Evolutionary conservation across 92 coral and sea anemone genomes (phyloP).

Genomic region (Parazoanthus darwini): DNA sequence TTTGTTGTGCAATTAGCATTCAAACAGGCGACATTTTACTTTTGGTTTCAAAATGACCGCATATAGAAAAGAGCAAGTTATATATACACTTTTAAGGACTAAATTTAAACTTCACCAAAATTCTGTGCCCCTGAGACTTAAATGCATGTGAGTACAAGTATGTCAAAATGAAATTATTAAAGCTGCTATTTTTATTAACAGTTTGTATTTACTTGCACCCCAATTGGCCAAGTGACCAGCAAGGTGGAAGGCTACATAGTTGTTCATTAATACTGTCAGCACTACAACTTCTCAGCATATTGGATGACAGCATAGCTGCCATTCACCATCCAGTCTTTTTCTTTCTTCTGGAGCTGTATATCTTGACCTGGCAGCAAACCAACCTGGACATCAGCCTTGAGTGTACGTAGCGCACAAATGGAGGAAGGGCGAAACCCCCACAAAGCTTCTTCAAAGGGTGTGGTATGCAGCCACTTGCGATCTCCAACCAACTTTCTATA

Average conservation of each 20-base stretch:
- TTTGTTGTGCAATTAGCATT: no score
- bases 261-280: neutral
- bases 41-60: no score
- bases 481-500: slow-evolving; percentile 97
- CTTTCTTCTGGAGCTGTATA: slow-evolving; percentile 52
- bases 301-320: slow-evolving; percentile 91
- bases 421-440: slow-evolving; percentile 97
- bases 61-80: no score
- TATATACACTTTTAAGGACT: no score
- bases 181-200: neutral
- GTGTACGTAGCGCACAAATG: slow-evolving; percentile 86
- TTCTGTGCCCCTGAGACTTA: no score
- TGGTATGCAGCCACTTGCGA: slow-evolving; percentile 91
- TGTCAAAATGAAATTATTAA: no score
- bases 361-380: slow-evolving; percentile 87
- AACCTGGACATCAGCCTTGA: slow-evolving; percentile 94
- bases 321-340: slow-evolving; percentile 93
- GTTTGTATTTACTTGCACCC: neutral
- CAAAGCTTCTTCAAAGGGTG: slow-evolving; percentile 75
- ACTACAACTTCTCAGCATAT: slow-evolving; percentile 47
- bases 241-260: neutral
- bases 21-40: no score
- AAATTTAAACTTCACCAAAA: no score
- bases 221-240: neutral
- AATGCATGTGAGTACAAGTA: no score